phyloP scores from a whole-genome alignment of 2,113 vertebrate species.

The Hirundichthys speculiger region DNA sequence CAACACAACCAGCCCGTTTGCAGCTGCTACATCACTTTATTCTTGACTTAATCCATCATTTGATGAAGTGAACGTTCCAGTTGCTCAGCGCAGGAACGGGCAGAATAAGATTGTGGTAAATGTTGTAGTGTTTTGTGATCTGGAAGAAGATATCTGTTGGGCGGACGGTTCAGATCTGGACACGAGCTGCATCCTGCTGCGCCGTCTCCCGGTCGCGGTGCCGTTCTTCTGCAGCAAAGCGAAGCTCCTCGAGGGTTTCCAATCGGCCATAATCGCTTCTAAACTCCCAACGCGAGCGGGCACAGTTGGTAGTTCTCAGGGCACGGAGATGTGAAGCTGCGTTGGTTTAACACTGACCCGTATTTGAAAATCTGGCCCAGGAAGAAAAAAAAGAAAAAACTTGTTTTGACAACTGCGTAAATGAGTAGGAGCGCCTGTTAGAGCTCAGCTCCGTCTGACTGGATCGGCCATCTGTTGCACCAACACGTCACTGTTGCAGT shows the following conservation, averaged over 20 bases:
- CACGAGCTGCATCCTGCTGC: conserved; percentile 50
- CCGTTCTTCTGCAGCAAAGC: conserved; percentile 22
- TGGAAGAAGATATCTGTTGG: not conserved
- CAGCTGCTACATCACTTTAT: too few relatives aligned
- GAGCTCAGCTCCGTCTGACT: conserved; percentile 18
- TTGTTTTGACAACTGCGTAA: conserved; percentile 15
- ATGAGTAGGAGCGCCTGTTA: conserved; percentile 49
- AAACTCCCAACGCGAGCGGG: not conserved
- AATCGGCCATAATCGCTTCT: not conserved
- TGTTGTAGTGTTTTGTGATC: too few relatives aligned
- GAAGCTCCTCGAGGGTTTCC: conserved; percentile 5
- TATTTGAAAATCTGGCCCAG: conserved; percentile 14
- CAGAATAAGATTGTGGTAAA: too few relatives aligned
- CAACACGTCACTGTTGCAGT: not conserved
- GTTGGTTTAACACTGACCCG: conserved; percentile 26
- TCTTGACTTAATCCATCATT: too few relatives aligned
- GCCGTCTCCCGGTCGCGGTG: conserved; percentile 40
- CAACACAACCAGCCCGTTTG: too few relatives aligned
- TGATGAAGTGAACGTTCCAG: too few relatives aligned
- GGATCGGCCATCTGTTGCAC: conserved; percentile 62
- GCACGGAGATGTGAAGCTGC: not conserved
- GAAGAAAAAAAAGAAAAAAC: too few relatives aligned
- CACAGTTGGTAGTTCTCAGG: not conserved
- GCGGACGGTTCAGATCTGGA: conserved; percentile 59
- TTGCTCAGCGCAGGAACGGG: too few relatives aligned